Evolutionary conservation across 2,888 invertebrate species (phyloP), one percentile per base, ranked within the genome.

Genomic region (Diarsia dahlii): DNA sequence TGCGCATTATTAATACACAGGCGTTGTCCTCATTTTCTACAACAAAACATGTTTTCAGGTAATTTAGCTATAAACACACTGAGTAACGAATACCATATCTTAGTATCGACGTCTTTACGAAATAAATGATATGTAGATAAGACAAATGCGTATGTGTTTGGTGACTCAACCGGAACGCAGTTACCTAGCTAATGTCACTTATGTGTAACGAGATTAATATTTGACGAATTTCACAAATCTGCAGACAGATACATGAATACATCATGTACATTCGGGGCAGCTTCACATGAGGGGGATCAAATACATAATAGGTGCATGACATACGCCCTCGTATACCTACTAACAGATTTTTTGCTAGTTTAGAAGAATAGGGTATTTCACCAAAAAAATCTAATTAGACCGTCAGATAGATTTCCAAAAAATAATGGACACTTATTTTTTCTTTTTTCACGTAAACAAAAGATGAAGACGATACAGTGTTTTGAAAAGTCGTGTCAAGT

Each of bases 111-210:
- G 81, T 77, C 76, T 86, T 84, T 78, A 84, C 76, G 80, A 84
- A 87, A 82, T 86, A 84, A 85, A 85, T 81, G 74, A 45, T 76
- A 74, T 75, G 73, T 80, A 78, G 91, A 92, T 92, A 91, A 91
- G 84, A 86, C 80, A 84, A 88, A 84, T 89, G 85, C 84, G 82
- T 84, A 88, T 87, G 87, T 71, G 78, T 87, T 81, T 81, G 82
- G 83, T 92, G 91, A 92, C 82, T 92, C 92, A 92, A 86, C 84
- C 85, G 84, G 84, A 88, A 84, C 74, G 71, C 72, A 39, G 6
- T 63, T 63, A n/a, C 63, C 45, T 63, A 63, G n/a, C 13, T 45
- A 15, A 45, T 58, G 39, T 66, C 28, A 18, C 18, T 56, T 23
- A 68, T 63, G 56, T 68, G 34, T 64, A 45, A 62, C 56, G 71